Evolutionary conservation across 2,797 vertebrate genomes (phyloP).

Genomic region (Argentina silus): DNA sequence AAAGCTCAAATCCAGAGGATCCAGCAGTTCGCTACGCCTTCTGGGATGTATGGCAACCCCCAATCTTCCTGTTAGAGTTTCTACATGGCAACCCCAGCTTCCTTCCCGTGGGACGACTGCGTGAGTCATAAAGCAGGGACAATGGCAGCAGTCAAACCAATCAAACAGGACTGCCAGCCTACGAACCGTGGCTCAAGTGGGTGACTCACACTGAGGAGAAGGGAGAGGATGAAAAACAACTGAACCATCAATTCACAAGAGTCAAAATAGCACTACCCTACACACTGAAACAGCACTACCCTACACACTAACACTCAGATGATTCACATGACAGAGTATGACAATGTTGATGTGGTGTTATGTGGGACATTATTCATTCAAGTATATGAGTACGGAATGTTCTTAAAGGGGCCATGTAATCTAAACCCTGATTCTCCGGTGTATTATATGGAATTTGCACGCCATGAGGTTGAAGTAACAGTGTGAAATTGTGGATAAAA

Average conservation of each 20-base stretch:
- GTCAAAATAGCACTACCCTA: slow-evolving; percentile 39
- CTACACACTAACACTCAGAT: neutral
- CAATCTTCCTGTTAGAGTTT: slow-evolving; percentile 19
- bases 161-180: slow-evolving; percentile 37
- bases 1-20: neutral
- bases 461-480: too few relatives aligned
- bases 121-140: slow-evolving; percentile 53
- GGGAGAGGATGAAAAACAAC: slow-evolving; percentile 10
- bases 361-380: neutral
- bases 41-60: slow-evolving; percentile 12
- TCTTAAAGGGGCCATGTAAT: neutral
- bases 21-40: neutral
- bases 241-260: slow-evolving; percentile 26
- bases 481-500: too few relatives aligned
- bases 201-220: slow-evolving; percentile 47
- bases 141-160: slow-evolving; percentile 42
- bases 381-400: neutral
- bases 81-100: neutral
- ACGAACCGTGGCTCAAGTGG: slow-evolving; percentile 40
- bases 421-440: too few relatives aligned
- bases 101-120: slow-evolving; percentile 15
- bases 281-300: neutral
- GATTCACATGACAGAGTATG: neutral
- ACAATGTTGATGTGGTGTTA: neutral
- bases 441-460: too few relatives aligned